A percentile compares a stretch with the other conserved stretches of the same genome.
phyloP scores from a whole-genome alignment of 2,113 vertebrate genomes.

The Thunnus thynnus region DNA sequence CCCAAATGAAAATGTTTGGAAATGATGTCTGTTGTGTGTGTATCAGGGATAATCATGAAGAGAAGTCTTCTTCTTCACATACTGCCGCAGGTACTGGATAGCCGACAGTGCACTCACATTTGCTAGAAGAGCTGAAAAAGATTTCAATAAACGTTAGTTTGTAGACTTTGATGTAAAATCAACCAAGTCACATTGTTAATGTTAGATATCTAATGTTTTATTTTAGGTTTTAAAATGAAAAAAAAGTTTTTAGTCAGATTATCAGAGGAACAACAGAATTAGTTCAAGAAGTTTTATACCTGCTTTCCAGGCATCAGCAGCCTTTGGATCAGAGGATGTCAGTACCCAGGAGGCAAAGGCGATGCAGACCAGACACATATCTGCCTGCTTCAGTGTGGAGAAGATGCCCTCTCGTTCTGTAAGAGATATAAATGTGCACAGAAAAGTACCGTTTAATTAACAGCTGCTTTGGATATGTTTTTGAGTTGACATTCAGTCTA shows the following conservation, averaged over 20 bases:
- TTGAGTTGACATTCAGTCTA: not conserved
- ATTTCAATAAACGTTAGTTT: slow-evolving; percentile 44
- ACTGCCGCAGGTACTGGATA: slow-evolving; percentile 93
- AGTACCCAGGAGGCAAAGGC: slow-evolving; percentile 97
- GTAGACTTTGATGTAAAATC: not conserved
- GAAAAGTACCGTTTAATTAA: not conserved
- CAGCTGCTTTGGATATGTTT: not conserved
- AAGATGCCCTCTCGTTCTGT: slow-evolving; percentile 75
- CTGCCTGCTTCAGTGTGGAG: slow-evolving; percentile 82
- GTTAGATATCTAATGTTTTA: not conserved
- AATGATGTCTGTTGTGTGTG: slow-evolving; percentile 28
- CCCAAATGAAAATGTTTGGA: slow-evolving; percentile 65
- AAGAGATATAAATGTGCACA: slow-evolving; percentile 19
- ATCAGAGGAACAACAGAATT: not conserved
- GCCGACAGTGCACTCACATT: slow-evolving; percentile 94
- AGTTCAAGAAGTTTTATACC: slow-evolving; percentile 77
- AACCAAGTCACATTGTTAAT: not conserved
- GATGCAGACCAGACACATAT: slow-evolving; percentile 96
- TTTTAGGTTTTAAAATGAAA: not conserved
- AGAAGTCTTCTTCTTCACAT: slow-evolving; percentile 72
- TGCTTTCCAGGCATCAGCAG: slow-evolving; percentile 95
- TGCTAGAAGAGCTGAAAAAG: slow-evolving; percentile 91
- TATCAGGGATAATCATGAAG: slow-evolving; percentile 56
- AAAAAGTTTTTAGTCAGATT: not conserved
- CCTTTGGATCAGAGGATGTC: slow-evolving; percentile 89